These are phyloP conservation scores for Polietes domitor DNA, from an alignment of 2,888 invertebrate species.

Conservation along the genomic window DNA sequence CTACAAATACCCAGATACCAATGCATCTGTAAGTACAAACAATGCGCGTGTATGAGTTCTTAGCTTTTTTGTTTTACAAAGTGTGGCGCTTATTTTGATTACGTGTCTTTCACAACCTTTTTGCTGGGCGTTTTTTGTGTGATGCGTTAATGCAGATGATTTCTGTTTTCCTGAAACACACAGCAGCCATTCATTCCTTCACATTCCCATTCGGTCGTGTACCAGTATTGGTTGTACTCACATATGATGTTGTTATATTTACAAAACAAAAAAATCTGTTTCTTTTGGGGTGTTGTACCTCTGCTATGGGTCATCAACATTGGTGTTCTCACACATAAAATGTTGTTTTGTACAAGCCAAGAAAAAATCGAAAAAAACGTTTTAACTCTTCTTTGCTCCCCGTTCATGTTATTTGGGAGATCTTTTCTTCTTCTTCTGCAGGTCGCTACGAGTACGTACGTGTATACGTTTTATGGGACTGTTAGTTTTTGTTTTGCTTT, in stretches of 20 bases:
- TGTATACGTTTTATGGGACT: slow-evolving; percentile 34
- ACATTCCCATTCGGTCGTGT: background rate
- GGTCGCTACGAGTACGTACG: slow-evolving; percentile 22
- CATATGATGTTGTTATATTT: slow-evolving; percentile 33
- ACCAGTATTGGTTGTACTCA: background rate
- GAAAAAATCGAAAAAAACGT: slow-evolving; percentile 37
- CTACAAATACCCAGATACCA: background rate
- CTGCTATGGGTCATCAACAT: slow-evolving; percentile 62
- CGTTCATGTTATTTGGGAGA: slow-evolving; percentile 62
- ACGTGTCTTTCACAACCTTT: slow-evolving; percentile 50
- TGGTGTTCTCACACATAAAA: slow-evolving; percentile 62
- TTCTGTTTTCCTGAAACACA: slow-evolving; percentile 11
- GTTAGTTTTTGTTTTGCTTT: slow-evolving; percentile 46
- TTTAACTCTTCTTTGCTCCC: slow-evolving; percentile 32
- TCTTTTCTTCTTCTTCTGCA: slow-evolving; percentile 32
- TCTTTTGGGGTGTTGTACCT: slow-evolving; percentile 27
- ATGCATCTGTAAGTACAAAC: background rate
- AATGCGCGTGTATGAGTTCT: slow-evolving; percentile 16
- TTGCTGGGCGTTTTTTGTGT: slow-evolving; percentile 2
- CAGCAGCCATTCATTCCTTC: background rate
- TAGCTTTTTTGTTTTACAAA: slow-evolving; percentile 25
- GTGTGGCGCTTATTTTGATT: slow-evolving; percentile 61
- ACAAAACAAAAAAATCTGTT: background rate
- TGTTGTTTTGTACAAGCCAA: slow-evolving; percentile 44
- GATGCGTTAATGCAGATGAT: slow-evolving; percentile 4